Conservation (phyloP, 2,888 invertebrate species). For the Linnaemya tessellans region DNA sequence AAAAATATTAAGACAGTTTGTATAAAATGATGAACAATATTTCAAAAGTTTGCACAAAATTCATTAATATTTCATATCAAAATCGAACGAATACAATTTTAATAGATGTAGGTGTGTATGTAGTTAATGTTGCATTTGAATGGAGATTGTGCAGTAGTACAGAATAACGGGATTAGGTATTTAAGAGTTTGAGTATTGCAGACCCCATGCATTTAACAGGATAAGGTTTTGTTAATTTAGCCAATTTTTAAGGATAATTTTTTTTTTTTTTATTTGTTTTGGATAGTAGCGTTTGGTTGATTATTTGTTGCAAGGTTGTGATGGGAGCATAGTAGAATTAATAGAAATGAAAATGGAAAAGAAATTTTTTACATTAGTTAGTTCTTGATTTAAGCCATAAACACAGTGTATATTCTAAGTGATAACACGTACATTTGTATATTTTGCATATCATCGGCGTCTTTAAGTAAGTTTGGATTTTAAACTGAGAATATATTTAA, state of each 20-base stretch:
- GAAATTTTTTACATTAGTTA: constrained; percentile 16
- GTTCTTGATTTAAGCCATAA: neutral
- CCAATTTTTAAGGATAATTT: constrained; percentile 26
- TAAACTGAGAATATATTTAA: neutral
- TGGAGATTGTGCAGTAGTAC: constrained; percentile 2
- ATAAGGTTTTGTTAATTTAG: constrained; percentile 4
- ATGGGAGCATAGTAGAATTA: constrained; percentile 17
- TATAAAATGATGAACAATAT: neutral
- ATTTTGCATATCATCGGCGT: neutral
- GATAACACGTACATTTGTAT: neutral
- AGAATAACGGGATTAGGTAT: constrained; percentile 6
- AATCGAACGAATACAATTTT: neutral
- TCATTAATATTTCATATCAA: constrained; percentile 10
- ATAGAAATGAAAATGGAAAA: constrained; percentile 27
- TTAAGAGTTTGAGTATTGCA: constrained; percentile 9
- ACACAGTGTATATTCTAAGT: neutral
- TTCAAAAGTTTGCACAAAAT: neutral
- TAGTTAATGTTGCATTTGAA: constrained; percentile 15
- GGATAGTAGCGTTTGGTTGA: constrained; percentile 24
- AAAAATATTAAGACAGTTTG: neutral
- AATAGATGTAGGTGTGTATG: constrained; percentile 26
- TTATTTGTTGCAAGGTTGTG: constrained; percentile 32
- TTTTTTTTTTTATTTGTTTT: constrained; percentile 22
- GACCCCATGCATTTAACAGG: constrained; percentile 22
- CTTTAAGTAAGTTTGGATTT: neutral